A percentile compares a stretch with the other conserved stretches of the same genome.
Conservation (phyloP, 2,797 vertebrate species). For the Peromyscus aztecus region DNA sequence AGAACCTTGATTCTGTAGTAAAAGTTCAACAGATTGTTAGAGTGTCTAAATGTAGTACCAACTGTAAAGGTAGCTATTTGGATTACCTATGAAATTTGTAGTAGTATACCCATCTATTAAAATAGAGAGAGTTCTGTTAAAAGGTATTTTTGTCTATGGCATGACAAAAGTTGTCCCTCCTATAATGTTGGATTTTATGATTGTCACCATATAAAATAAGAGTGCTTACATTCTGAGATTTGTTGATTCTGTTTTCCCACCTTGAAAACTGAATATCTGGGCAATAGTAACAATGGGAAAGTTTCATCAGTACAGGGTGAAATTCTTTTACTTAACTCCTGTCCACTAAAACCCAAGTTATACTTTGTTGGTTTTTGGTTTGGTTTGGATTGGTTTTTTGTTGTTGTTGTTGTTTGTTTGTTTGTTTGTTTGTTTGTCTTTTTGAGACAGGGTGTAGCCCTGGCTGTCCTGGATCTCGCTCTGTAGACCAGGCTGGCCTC, state of each 20-base stretch:
- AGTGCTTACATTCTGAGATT: background rate
- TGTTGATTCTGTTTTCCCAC: background rate
- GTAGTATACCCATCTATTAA: constrained; percentile 19
- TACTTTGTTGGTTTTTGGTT: background rate
- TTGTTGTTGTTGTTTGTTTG: background rate
- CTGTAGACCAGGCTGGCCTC: background rate
- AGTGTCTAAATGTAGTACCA: background rate
- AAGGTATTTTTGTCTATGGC: background rate
- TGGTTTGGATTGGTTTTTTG: background rate
- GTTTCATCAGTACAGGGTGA: background rate
- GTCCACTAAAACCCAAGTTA: constrained; percentile 3
- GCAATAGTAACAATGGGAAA: background rate
- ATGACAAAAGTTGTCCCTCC: constrained; percentile 16
- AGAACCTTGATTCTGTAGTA: constrained; percentile 50
- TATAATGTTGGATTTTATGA: background rate
- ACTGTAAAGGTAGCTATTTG: constrained; percentile 10
- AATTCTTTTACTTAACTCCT: constrained; percentile 13
- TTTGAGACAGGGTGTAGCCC: background rate
- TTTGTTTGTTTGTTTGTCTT: background rate
- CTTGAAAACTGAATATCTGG: background rate
- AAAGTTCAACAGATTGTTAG: constrained; percentile 36
- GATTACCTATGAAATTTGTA: constrained; percentile 32
- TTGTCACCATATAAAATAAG: constrained; percentile 5
- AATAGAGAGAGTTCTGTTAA: background rate
- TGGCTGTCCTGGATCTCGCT: background rate